Percentiles rank a stretch among this genome's conserved stretches.
phyloP scores from a whole-genome alignment of 2,797 vertebrate genomes.

The Takifugu ocellatus region DNA sequence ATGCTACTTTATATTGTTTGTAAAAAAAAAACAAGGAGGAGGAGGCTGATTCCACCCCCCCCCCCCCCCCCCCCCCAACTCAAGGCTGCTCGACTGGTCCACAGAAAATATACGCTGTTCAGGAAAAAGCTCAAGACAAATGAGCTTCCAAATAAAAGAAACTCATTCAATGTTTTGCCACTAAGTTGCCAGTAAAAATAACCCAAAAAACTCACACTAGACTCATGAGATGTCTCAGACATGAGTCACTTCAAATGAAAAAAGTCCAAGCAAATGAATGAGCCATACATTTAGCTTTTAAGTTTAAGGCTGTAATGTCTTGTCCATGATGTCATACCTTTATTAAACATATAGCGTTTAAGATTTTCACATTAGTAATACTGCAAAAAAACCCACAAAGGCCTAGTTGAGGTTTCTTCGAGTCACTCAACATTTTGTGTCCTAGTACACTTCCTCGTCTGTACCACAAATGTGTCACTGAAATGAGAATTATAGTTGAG shows the following conservation, averaged over 20 bases:
- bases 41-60: too few species aligned
- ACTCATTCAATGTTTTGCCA: too few species aligned
- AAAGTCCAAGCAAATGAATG: conserved; percentile 31
- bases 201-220: conserved; percentile 5
- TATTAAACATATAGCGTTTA: conserved; percentile 1
- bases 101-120: too few species aligned
- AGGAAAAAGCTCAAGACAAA: too few species aligned
- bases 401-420: too few species aligned
- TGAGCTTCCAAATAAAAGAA: too few species aligned
- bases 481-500: conserved; percentile 44
- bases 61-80: too few species aligned
- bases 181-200: too few species aligned
- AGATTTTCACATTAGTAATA: conserved; percentile 1
- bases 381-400: too few species aligned
- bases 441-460: not conserved
- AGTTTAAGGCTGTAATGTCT: conserved; percentile 18
- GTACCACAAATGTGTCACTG: conserved; percentile 53
- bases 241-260: conserved; percentile 62
- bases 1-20: too few species aligned
- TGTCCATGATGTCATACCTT: conserved; percentile 1
- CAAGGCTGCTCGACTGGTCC: too few species aligned
- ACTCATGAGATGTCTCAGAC: conserved; percentile 33
- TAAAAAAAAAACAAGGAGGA: too few species aligned
- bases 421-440: not conserved
- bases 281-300: conserved; percentile 42